Conservation (phyloP, 2,113 vertebrate genomes). For the Castor canadensis region DNA sequence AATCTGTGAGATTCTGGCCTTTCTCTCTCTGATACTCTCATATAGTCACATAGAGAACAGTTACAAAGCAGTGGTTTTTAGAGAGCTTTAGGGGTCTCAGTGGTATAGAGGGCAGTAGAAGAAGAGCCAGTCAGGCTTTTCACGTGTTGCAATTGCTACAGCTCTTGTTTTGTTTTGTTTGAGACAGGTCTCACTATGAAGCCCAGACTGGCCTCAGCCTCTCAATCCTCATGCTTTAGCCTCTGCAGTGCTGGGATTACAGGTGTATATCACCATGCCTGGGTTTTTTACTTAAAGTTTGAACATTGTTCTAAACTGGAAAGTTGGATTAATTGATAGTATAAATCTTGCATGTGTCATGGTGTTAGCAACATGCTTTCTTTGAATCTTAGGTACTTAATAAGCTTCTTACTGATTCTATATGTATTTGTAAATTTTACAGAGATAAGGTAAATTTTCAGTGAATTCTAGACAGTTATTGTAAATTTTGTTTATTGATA, state of each 20-base stretch:
- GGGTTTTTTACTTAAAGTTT: too few species aligned
- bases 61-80: neutral
- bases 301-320: too few species aligned
- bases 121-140: neutral
- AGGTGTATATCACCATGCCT: too few species aligned
- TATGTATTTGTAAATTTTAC: neutral
- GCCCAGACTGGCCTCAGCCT: too few species aligned
- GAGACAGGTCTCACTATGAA: too few species aligned
- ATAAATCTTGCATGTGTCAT: neutral
- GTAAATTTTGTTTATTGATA: neutral
- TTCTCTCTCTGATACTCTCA: neutral
- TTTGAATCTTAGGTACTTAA: neutral
- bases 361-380: neutral
- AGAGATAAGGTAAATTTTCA: constrained; percentile 31
- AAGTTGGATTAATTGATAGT: neutral
- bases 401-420: neutral
- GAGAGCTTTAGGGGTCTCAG: neutral
- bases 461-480: constrained; percentile 1
- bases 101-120: neutral
- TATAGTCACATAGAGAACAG: neutral
- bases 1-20: neutral
- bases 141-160: too few species aligned
- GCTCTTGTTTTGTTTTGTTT: too few species aligned
- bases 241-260: too few species aligned
- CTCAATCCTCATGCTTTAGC: neutral